Conservation (phyloP, 2,797 vertebrate genomes). For the Phoeniculus purpureus region DNA sequence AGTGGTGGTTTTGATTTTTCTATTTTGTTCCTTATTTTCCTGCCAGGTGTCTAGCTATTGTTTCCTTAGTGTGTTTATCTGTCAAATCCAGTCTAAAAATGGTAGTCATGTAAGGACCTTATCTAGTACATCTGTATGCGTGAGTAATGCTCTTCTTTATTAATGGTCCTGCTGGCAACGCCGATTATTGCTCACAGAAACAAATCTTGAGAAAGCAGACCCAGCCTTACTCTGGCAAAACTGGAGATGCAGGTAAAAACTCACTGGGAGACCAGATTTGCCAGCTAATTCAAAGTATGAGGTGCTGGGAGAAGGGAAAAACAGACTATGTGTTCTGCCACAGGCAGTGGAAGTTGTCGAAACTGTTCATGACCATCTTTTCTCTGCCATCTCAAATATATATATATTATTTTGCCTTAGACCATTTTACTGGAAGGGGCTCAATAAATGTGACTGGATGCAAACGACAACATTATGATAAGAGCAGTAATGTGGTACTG, state of each 20-base stretch:
- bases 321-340: fast-evolving
- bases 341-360: not conserved
- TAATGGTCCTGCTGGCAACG: not conserved
- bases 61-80: not conserved
- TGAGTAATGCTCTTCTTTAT: not conserved
- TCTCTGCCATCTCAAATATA: not conserved
- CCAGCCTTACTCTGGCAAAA: not conserved
- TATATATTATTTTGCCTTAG: not conserved
- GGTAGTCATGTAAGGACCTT: not conserved
- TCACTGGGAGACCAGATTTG: not conserved
- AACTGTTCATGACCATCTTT: not conserved
- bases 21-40: not conserved
- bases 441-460: not conserved
- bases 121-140: not conserved
- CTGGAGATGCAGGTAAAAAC: not conserved
- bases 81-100: not conserved
- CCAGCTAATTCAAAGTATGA: not conserved
- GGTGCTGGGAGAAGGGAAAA: not conserved
- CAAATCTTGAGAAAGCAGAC: not conserved
- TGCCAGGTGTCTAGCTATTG: not conserved
- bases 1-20: not conserved
- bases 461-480: not conserved
- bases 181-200: not conserved
- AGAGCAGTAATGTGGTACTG: not conserved
- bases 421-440: not conserved